A percentile compares a stretch with the other conserved stretches of the same genome.
Evolutionary conservation across 2,888 invertebrate genomes (phyloP).

Genomic region (Chaetogeoica ovagalla): DNA sequence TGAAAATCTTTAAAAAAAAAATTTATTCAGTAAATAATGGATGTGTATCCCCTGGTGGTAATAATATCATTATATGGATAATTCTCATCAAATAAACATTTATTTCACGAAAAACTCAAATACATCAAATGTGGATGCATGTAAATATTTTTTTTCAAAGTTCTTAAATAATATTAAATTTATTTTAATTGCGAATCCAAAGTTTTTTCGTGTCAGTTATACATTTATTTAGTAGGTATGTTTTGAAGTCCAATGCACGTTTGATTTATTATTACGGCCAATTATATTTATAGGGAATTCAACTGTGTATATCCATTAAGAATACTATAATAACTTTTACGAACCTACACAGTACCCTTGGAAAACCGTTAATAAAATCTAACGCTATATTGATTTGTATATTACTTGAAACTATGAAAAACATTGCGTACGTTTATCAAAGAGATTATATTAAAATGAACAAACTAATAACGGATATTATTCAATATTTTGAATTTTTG

Average conservation of each 20-base stretch:
- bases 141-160: too few relatives aligned
- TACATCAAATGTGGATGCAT: too few relatives aligned
- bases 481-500: constrained; percentile 42
- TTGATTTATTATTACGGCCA: neutral
- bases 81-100: too few relatives aligned
- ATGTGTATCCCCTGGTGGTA: too few relatives aligned
- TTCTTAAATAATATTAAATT: too few relatives aligned
- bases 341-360: constrained; percentile 44
- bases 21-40: too few relatives aligned
- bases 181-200: too few relatives aligned
- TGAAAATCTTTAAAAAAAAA: too few relatives aligned
- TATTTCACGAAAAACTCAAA: too few relatives aligned
- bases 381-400: constrained; percentile 38
- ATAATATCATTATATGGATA: too few relatives aligned
- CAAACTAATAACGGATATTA: constrained; percentile 32
- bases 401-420: constrained; percentile 45
- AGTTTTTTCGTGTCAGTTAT: neutral
- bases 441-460: constrained; percentile 30
- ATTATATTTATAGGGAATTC: constrained; percentile 32
- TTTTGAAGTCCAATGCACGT: neutral
- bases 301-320: constrained; percentile 35
- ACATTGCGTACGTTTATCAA: constrained; percentile 36
- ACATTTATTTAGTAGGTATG: neutral
- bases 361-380: constrained; percentile 47
- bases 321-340: constrained; percentile 32